Percentiles rank a stretch among this genome's conserved stretches.
Conservation (phyloP, 30 jellyfish, hydroid and myxozoan species). For the Turritopsis dohrnii region DNA sequence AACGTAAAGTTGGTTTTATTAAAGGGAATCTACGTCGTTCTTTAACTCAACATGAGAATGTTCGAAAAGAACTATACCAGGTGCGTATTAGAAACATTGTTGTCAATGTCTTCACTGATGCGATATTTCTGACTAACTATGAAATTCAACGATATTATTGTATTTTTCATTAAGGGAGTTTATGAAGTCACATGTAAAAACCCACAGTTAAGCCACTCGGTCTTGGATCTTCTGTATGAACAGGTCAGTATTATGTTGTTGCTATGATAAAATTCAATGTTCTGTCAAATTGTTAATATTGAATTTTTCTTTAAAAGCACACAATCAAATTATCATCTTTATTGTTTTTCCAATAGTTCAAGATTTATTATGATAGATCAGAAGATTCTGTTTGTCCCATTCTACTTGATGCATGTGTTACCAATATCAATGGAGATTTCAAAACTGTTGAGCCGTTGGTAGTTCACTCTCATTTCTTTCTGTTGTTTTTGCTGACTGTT, state of each 20-base stretch:
- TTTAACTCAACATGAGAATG: slow-evolving; percentile 69
- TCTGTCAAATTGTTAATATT: neutral
- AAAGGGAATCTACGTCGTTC: slow-evolving; percentile 74
- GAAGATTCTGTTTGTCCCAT: slow-evolving; percentile 58
- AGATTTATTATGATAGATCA: slow-evolving; percentile 46
- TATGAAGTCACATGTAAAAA: slow-evolving; percentile 84
- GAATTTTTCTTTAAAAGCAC: slow-evolving; percentile 4
- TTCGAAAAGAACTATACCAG: slow-evolving; percentile 72
- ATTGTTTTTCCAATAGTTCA: slow-evolving; percentile 30
- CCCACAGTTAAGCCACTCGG: slow-evolving; percentile 60
- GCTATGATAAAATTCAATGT: neutral
- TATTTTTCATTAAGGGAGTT: slow-evolving; percentile 50
- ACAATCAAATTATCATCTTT: neutral
- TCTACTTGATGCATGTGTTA: slow-evolving; percentile 47
- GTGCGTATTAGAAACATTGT: too few species aligned
- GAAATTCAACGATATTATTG: neutral
- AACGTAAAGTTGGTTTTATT: neutral
- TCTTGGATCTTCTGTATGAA: slow-evolving; percentile 56
- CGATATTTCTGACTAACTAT: neutral
- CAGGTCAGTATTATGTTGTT: slow-evolving; percentile 45
- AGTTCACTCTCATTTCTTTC: neutral
- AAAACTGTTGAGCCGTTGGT: neutral
- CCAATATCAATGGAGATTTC: slow-evolving; percentile 37
- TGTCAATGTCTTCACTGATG: neutral
- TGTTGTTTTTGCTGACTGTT: neutral